A percentile compares a stretch with the other conserved stretches of the same genome.
These are phyloP conservation scores for Panagrolaimus sp. DNA, from an alignment of 1,140 invertebrate genomes.

Conservation along the genomic window DNA sequence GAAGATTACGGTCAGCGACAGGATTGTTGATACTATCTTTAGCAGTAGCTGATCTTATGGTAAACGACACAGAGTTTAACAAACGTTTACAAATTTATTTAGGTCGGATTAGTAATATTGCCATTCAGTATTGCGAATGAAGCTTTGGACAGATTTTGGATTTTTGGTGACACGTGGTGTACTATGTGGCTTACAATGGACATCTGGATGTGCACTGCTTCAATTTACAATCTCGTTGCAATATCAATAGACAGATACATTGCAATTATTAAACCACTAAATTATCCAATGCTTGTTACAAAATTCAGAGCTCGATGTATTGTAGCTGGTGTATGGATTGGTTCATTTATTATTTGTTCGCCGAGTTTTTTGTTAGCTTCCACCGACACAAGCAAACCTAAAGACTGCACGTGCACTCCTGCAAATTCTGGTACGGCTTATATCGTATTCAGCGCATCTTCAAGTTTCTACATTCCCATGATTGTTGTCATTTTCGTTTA, in stretches of 20 bases:
- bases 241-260: constrained; percentile 71
- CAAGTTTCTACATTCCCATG: constrained; percentile 92
- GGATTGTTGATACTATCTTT: constrained; percentile 79
- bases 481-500: constrained; percentile 94
- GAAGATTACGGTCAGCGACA: constrained; percentile 77
- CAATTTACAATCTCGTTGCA: constrained; percentile 88
- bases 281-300: constrained; percentile 90
- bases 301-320: constrained; percentile 79
- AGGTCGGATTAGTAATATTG: constrained; percentile 58
- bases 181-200: constrained; percentile 88
- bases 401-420: constrained; percentile 55
- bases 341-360: constrained; percentile 87
- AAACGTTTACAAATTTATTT: constrained; percentile 16
- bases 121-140: constrained; percentile 60
- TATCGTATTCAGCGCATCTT: constrained; percentile 87
- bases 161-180: constrained; percentile 59
- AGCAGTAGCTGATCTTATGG: constrained; percentile 79
- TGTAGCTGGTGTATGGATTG: constrained; percentile 83
- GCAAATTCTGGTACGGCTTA: constrained; percentile 76
- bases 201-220: constrained; percentile 90
- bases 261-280: constrained; percentile 95
- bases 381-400: constrained; percentile 34
- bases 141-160: constrained; percentile 55
- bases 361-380: constrained; percentile 54
- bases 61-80: constrained; percentile 54